These are phyloP conservation scores for Mohoua ochrocephala DNA, from an alignment of 2,113 vertebrate genomes.

Conservation along the genomic window DNA sequence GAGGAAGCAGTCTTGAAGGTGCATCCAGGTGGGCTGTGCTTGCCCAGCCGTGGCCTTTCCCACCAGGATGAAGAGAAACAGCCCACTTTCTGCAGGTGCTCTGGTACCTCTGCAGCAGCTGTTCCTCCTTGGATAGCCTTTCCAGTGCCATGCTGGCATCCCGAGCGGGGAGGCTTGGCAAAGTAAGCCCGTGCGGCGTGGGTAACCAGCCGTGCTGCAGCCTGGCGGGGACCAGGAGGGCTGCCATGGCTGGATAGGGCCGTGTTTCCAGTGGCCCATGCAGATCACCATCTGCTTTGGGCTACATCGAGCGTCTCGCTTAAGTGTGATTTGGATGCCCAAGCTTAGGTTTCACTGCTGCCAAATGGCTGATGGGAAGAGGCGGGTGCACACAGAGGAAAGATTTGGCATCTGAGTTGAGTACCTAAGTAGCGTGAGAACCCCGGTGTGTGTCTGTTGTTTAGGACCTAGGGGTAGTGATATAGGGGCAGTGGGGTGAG, in stretches of 20 bases:
- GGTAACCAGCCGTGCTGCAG: neutral
- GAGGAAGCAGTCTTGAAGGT: neutral
- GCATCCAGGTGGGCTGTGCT: neutral
- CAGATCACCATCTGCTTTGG: constrained; percentile 10
- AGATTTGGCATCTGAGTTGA: neutral
- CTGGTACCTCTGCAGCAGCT: neutral
- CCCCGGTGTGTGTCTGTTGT: neutral
- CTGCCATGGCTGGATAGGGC: neutral
- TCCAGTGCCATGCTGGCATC: neutral
- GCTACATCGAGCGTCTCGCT: fast-evolving
- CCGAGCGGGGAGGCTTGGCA: neutral
- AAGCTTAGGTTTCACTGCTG: neutral
- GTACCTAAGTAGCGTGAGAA: neutral
- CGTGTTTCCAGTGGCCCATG: fast-evolving
- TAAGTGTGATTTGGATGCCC: neutral
- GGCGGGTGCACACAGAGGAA: neutral
- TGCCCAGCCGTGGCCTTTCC: neutral
- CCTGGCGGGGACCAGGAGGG: neutral
- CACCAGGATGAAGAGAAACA: neutral
- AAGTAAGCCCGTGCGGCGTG: fast-evolving
- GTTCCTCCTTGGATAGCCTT: neutral
- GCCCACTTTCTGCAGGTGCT: neutral
- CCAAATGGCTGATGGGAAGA: neutral
- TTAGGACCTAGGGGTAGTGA: neutral
- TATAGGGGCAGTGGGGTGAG: neutral